Conservation (phyloP, 2,888 invertebrate species). For the Melikaiella ostensackeni region DNA sequence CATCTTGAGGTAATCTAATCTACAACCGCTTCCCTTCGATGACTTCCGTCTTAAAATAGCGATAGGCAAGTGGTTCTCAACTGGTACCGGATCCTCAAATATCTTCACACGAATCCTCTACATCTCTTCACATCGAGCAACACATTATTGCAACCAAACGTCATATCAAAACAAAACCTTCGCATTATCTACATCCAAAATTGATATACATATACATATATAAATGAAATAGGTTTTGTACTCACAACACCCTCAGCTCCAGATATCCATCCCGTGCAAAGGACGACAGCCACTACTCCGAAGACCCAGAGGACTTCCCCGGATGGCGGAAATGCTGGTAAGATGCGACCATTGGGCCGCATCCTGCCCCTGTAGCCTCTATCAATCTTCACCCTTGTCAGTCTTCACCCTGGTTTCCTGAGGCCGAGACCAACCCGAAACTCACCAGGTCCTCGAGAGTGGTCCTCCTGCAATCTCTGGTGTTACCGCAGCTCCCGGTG, state of each 20-base stretch:
- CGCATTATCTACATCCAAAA: neutral
- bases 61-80: constrained; percentile 22
- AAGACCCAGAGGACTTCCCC: constrained; percentile 57
- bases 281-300: constrained; percentile 57
- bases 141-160: neutral
- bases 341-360: constrained; percentile 39
- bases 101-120: neutral
- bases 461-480: neutral
- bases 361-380: constrained; percentile 20
- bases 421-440: neutral
- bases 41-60: constrained; percentile 30
- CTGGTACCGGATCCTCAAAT: neutral
- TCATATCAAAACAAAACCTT: neutral
- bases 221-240: too few relatives aligned
- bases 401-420: neutral
- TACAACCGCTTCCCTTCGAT: constrained; percentile 1
- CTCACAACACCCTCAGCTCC: constrained; percentile 66
- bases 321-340: neutral
- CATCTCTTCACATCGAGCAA: neutral
- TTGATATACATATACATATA: too few relatives aligned
- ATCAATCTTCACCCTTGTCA: constrained; percentile 5
- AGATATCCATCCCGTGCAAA: constrained; percentile 54
- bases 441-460: neutral
- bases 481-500: constrained; percentile 22
- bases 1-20: constrained; percentile 18